Base-by-base conservation (phyloP, 2,888 invertebrate genomes). In the Bedellia somnulentella region DNA sequence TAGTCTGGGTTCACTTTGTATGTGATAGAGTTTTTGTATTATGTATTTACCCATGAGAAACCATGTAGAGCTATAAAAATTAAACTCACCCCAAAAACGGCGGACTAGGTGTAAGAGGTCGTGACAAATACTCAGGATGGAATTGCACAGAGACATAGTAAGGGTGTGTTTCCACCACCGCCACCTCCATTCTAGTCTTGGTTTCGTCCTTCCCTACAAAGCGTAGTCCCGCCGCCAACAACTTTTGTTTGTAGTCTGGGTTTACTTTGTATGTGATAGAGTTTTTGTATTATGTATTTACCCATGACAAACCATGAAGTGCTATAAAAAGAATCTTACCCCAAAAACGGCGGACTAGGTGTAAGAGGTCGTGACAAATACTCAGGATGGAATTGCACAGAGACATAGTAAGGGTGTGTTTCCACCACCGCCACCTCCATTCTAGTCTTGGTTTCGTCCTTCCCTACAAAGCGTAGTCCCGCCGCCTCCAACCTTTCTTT, bases 251-350 rank as follows among this genome's bases (percentile, higher is more conserved):
- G 56, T 89, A 89, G 26, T 83, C 80, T 0, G 94, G 93, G 75
- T 99, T 99, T 1, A 98, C 94, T 78, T 99, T 99, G 55, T 94
- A 99, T n/a, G n/a, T n/a, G n/a, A n/a, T n/a, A n/a, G n/a, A n/a
- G n/a, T n/a, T n/a, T n/a, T n/a, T n/a, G n/a, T n/a, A n/a, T n/a
- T n/a, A n/a, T n/a, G n/a, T n/a, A n/a, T n/a, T n/a, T n/a, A n/a
- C n/a, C n/a, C n/a, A n/a, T n/a, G n/a, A n/a, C n/a, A n/a, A n/a
- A n/a, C n/a, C n/a, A n/a, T n/a, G n/a, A n/a, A n/a, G n/a, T 2
- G 3, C 8, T 2, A 29, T 10, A 12, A 21, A 10, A 10, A 15
- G 31, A 11, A 17, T 41, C 54, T 50, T 37, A 73, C 38, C 99
- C 99, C 40, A 97, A 73, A 64, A 97, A 99, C 5, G 95, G 95